These are phyloP conservation scores for Chymomyza caudatula DNA, from an alignment of 2,888 invertebrate genomes.

Conservation along the genomic window DNA sequence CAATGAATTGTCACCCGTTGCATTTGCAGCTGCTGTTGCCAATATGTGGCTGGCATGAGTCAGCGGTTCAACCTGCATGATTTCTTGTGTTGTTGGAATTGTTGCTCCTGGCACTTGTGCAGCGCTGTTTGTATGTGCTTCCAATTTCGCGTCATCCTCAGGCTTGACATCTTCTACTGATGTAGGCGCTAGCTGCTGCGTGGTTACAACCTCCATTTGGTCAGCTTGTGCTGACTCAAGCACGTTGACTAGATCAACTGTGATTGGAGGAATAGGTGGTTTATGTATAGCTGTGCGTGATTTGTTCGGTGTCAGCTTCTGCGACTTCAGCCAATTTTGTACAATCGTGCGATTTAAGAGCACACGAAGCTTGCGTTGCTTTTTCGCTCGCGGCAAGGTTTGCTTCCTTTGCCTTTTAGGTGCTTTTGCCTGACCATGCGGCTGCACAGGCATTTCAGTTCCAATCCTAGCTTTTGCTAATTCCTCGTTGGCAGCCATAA, in stretches of 20 bases:
- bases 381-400: not conserved
- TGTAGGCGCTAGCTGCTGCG: not conserved
- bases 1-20: not conserved
- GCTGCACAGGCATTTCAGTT: not conserved
- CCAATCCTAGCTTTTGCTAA: not conserved
- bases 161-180: not conserved
- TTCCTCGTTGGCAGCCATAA: not conserved
- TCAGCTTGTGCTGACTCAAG: not conserved
- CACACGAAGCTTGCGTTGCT: not conserved
- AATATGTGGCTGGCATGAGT: too few relatives aligned
- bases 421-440: too few relatives aligned
- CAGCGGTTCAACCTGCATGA: not conserved
- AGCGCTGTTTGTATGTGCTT: not conserved
- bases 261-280: too few relatives aligned
- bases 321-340: not conserved
- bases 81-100: not conserved
- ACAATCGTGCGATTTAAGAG: not conserved
- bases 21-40: not conserved
- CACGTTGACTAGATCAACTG: too few relatives aligned
- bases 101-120: not conserved
- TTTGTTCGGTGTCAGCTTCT: not conserved
- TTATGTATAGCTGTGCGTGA: not conserved
- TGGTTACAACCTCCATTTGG: not conserved
- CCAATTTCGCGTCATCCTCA: not conserved
- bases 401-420: too few relatives aligned